Conservation (phyloP, 2,888 invertebrate species). For the Lasius fuliginosus region DNA sequence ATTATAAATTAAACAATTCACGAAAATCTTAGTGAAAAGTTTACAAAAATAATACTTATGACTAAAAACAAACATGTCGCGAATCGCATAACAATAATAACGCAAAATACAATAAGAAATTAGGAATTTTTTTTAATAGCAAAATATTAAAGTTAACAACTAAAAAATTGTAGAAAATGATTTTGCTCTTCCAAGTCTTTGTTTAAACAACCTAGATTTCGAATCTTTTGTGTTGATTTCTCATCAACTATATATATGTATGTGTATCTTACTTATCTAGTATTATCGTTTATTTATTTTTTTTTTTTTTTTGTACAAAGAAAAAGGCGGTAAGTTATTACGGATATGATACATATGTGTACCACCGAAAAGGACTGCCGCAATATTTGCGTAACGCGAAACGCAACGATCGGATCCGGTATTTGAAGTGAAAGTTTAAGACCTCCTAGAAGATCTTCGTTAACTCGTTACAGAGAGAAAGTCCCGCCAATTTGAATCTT, state of each 20-base stretch:
- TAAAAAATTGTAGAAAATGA: not conserved
- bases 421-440: constrained; percentile 62
- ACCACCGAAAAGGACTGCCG: not conserved
- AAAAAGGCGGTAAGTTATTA: not conserved
- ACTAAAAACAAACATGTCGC: not conserved
- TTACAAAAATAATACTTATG: not conserved
- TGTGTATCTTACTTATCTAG: not conserved
- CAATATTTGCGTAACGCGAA: constrained; percentile 41
- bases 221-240: not conserved
- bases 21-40: not conserved
- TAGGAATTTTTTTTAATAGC: not conserved
- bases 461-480: constrained; percentile 20
- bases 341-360: constrained; percentile 10
- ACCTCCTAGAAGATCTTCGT: constrained; percentile 2
- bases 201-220: not conserved
- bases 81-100: not conserved
- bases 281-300: not conserved
- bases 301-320: not conserved
- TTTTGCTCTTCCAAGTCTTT: not conserved
- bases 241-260: not conserved
- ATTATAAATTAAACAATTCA: too few relatives aligned
- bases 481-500: constrained; percentile 32
- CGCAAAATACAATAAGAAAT: not conserved
- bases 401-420: constrained; percentile 24
- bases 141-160: too few relatives aligned